phyloP scores from a whole-genome alignment of 37 sponge, comb jelly and placozoan species.

The Diacarnus erythraeanus region DNA sequence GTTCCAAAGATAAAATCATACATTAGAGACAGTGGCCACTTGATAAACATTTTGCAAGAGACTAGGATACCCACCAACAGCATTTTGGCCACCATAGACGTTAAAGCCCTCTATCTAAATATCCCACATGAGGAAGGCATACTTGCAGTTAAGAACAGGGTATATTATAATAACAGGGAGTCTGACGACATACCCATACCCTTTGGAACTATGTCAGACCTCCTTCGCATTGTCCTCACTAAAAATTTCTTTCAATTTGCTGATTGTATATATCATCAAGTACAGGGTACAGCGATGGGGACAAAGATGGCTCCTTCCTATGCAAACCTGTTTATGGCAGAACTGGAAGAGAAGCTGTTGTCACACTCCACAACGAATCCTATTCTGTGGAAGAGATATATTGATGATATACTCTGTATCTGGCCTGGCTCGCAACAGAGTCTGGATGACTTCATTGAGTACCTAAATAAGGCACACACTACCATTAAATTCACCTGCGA shows the following conservation, averaged over 20 bases:
- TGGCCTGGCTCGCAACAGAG: slow-evolving; percentile 2
- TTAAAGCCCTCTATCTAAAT: no score
- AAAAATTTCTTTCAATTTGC: slow-evolving; percentile 18
- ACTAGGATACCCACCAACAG: no score
- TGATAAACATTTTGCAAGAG: no score
- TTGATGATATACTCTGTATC: slow-evolving; percentile 31
- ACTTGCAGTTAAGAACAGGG: not conserved
- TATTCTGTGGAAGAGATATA: slow-evolving; percentile 29
- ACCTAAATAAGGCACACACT: not conserved
- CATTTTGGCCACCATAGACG: no score
- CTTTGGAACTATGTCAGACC: not conserved
- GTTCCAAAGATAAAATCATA: not conserved
- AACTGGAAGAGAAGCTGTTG: slow-evolving; percentile 7
- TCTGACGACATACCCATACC: not conserved
- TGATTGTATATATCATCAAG: slow-evolving; percentile 17
- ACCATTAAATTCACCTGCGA: not conserved
- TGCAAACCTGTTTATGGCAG: no score
- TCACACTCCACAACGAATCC: not conserved
- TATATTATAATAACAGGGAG: not conserved
- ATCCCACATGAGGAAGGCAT: not conserved
- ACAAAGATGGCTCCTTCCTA: slow-evolving; percentile 41
- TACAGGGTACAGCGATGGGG: slow-evolving; percentile 36
- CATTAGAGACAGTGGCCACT: not conserved
- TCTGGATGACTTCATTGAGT: not conserved
- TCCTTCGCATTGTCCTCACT: slow-evolving; percentile 7